Evolutionary conservation across 2,888 invertebrate genomes (phyloP), one percentile per base, ranked within the genome.

Genomic region (Protodeltote pygarga): DNA sequence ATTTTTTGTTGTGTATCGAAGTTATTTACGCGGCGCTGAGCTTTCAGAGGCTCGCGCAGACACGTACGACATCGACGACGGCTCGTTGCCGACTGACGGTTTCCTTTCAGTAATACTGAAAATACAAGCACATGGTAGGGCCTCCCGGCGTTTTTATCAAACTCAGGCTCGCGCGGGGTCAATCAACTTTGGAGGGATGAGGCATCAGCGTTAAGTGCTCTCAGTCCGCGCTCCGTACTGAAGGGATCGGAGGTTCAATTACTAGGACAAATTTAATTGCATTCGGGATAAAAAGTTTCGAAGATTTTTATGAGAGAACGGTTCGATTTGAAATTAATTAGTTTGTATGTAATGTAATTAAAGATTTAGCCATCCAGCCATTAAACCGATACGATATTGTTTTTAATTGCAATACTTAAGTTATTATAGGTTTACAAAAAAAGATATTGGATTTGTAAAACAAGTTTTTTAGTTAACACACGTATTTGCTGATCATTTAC

Each of bases 121-220:
- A 86, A 80, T 76, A 81, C 77, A 74, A 81, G 71, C 81, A 80
- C 79, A 77, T 77, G 77, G 75, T 71, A 62, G 55, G 66, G 44
- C 65, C 83, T 81, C 81, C 78, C 79, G 75, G 81, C 77, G 62
- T 76, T 87, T 86, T 82, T 85, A 77, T 81, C 79, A 85, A 78
- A 81, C 77, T 73, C 71, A 74, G 77, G 79, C 78, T 78, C 68
- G 65, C 63, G 53, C 60, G 79, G 73, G 89, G 87, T 89, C 87
- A 83, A 65, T 81, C 79, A 89, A 83, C 89, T 79, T 73, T 58
- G 72, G 73, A 81, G 80, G 83, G 83, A 83, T 78, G 79, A 73
- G 77, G 69, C 73, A 71, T 73, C 57, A 64, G 48, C 61, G 61
- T 46, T 73, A 73, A 79, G 75, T 73, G 75, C 73, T 73, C 65